Base-by-base conservation (phyloP, 2,888 invertebrate species). In the Drosophila nr. perissopoda region DNA sequence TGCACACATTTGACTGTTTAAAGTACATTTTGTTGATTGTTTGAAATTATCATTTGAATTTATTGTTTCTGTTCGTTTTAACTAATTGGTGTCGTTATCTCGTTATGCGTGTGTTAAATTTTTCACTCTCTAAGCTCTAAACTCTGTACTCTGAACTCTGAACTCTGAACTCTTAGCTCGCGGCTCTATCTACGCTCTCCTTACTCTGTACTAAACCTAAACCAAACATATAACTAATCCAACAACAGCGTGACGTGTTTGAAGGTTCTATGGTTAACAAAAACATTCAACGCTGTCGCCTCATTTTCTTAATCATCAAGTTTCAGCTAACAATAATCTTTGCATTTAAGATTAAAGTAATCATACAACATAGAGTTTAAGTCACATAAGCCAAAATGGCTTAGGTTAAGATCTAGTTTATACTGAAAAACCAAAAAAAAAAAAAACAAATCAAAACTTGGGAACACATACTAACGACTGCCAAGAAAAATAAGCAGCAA, bases 21-120 rank as follows among this genome's bases (percentile, higher is more conserved):
- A 72, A 68, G 66, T 70, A 59, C 60, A 25, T n/a, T 36, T 16
- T 5, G 11, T 16, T 36, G 64, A 81, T 59, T 57, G 53, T 21
- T 88, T 69, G 42, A 49, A 49, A 48, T 29, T 40, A 29, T 57
- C 40, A 29, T 46, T 63, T 60, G 25, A 51, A 57, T 77, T 71
- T 40, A 25, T 36, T 65, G 76, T 49, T 11, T 62, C 59, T 51
- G 48, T 36, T 53, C 57, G 57, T 60, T 57, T 65, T n/a, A 62
- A 72, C 72, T 77, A 82, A 88, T 88, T 89, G 91, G 83, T 88
- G 90, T 88, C 76, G 91, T 87, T 85, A 70, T 78, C 72, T 87
- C 56, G 81, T 77, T 84, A 36, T 90, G 78, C 76, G 88, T 90
- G 91, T 88, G 91, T 88, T 86, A 88, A 88, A 76, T 91, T 88